phyloP scores from a whole-genome alignment of 2,797 vertebrate genomes.

The Notoglanidium macrostoma region DNA sequence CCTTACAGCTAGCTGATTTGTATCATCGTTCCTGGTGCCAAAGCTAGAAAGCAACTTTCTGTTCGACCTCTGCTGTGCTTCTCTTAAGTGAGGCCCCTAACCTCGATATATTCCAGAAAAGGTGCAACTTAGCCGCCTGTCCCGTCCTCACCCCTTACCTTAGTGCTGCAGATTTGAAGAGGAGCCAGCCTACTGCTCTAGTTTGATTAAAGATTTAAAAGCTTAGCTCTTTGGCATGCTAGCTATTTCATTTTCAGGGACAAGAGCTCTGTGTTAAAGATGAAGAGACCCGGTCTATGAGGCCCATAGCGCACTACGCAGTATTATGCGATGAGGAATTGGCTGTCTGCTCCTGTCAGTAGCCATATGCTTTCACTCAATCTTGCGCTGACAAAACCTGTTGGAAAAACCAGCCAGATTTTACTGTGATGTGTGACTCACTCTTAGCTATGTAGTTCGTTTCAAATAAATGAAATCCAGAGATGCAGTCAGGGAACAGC shows the following conservation, averaged over 20 bases:
- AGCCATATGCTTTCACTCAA: slow-evolving; percentile 35
- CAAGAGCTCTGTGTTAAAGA: background rate
- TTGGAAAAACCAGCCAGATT: slow-evolving; percentile 32
- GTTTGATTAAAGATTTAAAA: slow-evolving; percentile 37
- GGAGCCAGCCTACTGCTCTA: slow-evolving; percentile 10
- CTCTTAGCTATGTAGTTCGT: background rate
- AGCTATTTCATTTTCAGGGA: slow-evolving; percentile 30
- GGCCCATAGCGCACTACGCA: slow-evolving; percentile 31
- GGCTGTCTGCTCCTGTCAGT: slow-evolving; percentile 41
- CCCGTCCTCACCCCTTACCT: background rate
- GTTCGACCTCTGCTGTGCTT: slow-evolving; percentile 6
- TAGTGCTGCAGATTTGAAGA: slow-evolving; percentile 8
- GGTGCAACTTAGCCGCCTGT: background rate
- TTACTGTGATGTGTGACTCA: background rate
- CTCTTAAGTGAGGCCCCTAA: slow-evolving; percentile 18
- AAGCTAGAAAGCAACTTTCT: slow-evolving; percentile 9
- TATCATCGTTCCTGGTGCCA: background rate
- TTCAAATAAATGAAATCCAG: background rate
- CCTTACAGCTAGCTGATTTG: slow-evolving; percentile 1
- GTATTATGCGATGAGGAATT: slow-evolving; percentile 38
- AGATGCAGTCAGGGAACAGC: background rate
- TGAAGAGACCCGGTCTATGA: slow-evolving; percentile 3
- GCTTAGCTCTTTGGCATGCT: background rate
- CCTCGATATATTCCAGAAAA: slow-evolving; percentile 7
- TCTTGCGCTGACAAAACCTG: slow-evolving; percentile 32